phyloP scores from a whole-genome alignment of 1,140 invertebrate species.

The Trichonephila inaurata region DNA sequence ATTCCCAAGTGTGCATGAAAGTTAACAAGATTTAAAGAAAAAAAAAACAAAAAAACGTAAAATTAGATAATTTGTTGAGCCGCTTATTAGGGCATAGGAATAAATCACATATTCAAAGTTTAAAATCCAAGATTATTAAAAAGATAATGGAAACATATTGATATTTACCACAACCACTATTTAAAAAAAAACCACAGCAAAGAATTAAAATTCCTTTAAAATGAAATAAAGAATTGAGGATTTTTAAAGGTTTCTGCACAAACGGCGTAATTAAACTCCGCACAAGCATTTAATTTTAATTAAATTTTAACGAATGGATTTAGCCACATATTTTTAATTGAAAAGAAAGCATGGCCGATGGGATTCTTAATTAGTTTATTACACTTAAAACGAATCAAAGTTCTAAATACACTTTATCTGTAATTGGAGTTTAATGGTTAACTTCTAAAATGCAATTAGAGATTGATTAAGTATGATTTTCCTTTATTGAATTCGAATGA shows the following conservation, averaged over 20 bases:
- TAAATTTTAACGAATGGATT: neutral
- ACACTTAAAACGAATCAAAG: neutral
- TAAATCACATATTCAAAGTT: too few relatives aligned
- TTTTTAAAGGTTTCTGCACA: neutral
- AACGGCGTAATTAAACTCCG: neutral
- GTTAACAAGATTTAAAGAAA: too few relatives aligned
- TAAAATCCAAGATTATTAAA: too few relatives aligned
- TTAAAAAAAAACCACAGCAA: too few relatives aligned
- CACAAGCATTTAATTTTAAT: neutral
- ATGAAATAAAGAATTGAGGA: neutral
- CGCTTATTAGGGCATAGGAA: too few relatives aligned
- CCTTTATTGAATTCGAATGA: neutral
- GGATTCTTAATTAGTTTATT: neutral
- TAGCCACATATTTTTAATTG: neutral
- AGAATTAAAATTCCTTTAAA: too few relatives aligned
- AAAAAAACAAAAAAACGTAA: too few relatives aligned
- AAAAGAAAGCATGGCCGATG: neutral
- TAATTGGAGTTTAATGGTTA: neutral
- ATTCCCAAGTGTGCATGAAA: too few relatives aligned
- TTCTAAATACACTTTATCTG: neutral
- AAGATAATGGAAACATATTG: too few relatives aligned
- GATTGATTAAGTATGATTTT: neutral
- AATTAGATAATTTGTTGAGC: too few relatives aligned
- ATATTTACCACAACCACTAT: too few relatives aligned
- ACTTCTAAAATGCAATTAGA: neutral